Percentiles rank a stretch among this genome's conserved stretches.
phyloP scores from a whole-genome alignment of 2,888 invertebrate species.

The Parnassius orleans region DNA sequence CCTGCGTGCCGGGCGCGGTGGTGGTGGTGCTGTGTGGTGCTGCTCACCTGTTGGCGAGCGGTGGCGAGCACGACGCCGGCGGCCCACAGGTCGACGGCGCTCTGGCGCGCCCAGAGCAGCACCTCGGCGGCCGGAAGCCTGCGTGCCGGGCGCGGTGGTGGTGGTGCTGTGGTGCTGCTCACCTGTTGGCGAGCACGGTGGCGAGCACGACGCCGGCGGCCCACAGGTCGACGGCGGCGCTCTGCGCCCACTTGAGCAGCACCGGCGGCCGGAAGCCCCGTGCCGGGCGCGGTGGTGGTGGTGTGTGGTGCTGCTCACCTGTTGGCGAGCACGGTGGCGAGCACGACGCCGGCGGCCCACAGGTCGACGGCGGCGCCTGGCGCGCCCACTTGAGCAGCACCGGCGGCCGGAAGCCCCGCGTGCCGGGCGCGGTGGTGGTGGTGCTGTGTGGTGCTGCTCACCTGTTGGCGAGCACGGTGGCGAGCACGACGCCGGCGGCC shows the following conservation, averaged over 20 bases:
- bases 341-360: constrained; percentile 94
- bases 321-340: constrained; percentile 84
- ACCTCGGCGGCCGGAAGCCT: too few species aligned
- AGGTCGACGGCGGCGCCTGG: constrained; percentile 93
- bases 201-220: too few species aligned
- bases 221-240: constrained; percentile 86
- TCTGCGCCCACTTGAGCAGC: constrained; percentile 86
- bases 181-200: too few species aligned
- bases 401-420: constrained; percentile 94
- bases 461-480: constrained; percentile 84
- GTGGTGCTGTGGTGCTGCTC: too few species aligned
- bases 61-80: too few species aligned
- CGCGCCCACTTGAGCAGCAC: constrained; percentile 83
- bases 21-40: too few species aligned
- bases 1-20: too few species aligned
- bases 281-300: constrained; percentile 88
- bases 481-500: constrained; percentile 92
- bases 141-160: too few species aligned
- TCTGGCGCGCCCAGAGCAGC: too few species aligned
- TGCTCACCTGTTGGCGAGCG: too few species aligned
- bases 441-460: constrained; percentile 55
- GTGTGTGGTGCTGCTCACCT: constrained; percentile 77
- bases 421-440: constrained; percentile 85
- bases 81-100: too few species aligned
- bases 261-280: constrained; percentile 91